Evolutionary conservation across 1,140 invertebrate genomes (phyloP).

Genomic region (Mylabris phalerata): DNA sequence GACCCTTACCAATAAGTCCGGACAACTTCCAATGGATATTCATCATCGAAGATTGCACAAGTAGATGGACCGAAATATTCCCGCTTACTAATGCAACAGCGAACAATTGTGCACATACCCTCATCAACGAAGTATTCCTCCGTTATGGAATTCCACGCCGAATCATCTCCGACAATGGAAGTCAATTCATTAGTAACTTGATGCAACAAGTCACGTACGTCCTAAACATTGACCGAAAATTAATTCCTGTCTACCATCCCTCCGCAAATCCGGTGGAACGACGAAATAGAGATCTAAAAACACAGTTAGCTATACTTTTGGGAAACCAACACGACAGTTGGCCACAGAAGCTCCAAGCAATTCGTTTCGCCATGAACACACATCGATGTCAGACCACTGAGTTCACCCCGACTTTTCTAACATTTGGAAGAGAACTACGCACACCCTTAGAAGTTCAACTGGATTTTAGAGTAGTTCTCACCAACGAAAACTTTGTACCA

Average conservation of each 20-base stretch:
- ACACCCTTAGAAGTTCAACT: no score
- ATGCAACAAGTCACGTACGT: constrained; percentile 36
- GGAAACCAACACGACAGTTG: no score
- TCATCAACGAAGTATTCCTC: constrained; percentile 23
- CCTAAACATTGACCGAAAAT: constrained; percentile 32
- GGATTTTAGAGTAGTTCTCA: no score
- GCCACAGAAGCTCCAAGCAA: no score
- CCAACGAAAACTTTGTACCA: no score
- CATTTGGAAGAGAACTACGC: no score
- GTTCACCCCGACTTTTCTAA: no score
- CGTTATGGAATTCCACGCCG: constrained; percentile 21
- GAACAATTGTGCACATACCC: constrained; percentile 14
- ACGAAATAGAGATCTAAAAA: no score
- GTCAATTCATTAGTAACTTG: constrained; percentile 26
- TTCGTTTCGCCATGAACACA: no score
- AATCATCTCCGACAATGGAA: constrained; percentile 28
- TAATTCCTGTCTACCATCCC: constrained; percentile 39
- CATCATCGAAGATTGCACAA: constrained; percentile 23
- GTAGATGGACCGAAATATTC: constrained; percentile 27
- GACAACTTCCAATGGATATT: constrained; percentile 17
- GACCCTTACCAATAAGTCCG: constrained; percentile 14
- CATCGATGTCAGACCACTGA: no score
- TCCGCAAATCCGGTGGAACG: no score
- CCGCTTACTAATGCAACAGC: constrained; percentile 21
- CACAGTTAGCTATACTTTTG: no score